A percentile compares a stretch with the other conserved stretches of the same genome.
Conservation (phyloP, 2,888 invertebrate genomes). For the Yponomeuta malinellus region DNA sequence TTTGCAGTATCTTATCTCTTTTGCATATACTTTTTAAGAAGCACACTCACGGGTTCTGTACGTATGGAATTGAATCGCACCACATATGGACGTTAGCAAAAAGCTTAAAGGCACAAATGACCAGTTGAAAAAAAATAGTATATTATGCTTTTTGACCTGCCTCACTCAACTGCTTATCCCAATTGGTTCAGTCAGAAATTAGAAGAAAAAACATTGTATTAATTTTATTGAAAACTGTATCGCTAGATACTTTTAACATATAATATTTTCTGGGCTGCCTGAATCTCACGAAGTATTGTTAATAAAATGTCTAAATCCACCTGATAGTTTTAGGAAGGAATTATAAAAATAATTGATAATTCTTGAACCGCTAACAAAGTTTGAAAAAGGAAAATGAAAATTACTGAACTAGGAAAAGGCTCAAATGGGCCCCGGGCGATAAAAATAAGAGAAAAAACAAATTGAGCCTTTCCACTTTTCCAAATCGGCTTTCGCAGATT, state of each 20-base stretch:
- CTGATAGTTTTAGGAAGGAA: no score
- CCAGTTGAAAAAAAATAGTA: slow-evolving; percentile 2
- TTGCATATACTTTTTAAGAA: background rate
- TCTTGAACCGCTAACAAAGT: no score
- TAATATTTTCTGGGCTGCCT: no score
- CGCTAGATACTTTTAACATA: no score
- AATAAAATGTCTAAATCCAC: no score
- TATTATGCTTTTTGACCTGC: background rate
- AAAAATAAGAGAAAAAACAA: background rate
- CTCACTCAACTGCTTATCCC: background rate
- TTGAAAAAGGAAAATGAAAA: background rate
- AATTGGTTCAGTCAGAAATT: background rate
- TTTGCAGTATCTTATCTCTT: background rate
- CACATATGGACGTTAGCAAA: slow-evolving; percentile 7
- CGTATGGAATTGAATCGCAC: slow-evolving; percentile 11
- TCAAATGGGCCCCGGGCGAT: background rate
- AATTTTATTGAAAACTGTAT: no score
- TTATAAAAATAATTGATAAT: no score
- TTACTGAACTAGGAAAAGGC: background rate
- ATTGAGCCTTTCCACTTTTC: background rate
- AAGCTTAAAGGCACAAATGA: slow-evolving; percentile 10
- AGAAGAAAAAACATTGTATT: background rate
- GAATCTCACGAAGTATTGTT: no score
- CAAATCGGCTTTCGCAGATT: slow-evolving; percentile 1
- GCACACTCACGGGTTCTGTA: background rate